Evolutionary conservation across 1,140 invertebrate genomes (phyloP), one percentile per base, ranked within the genome.

Genomic region (Drosophila varians): DNA sequence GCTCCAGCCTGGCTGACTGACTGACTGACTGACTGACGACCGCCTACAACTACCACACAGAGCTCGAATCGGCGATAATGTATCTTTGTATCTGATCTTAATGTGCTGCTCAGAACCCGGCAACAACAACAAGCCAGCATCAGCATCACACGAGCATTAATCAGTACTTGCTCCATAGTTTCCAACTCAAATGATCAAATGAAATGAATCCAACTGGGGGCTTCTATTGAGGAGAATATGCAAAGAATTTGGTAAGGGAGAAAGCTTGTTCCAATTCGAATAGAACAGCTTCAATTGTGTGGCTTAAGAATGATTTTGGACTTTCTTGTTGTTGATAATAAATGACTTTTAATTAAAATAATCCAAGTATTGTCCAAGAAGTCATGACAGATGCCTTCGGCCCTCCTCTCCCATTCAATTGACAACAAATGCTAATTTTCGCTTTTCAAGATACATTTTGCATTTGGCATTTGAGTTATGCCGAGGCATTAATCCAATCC

Each of bases 21-120:
- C 25, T 25, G 47, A 12, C 14, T 47, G 49, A 54, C 25, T 26
- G 58, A 34, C 43, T 51, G 76, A 45, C 72, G 68, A 60, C 61
- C 78, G 77, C 77, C 77, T 73, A 77, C 77, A 68, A 69, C 64
- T 58, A 58, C 72, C 25, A 58, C 48, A 38, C n/a, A n/a, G 49
- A 64, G 65, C 70, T 70, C 69, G 57, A 25, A 56, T 62, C 56
- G 46, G 31, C 49, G 80, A 84, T 84, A 84, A 84, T 76, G 80
- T 86, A 86, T 86, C 80, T 86, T 86, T 86, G 80, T 86, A 86
- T 86, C 80, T 86, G 82, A 86, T 86, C 80, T 86, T 86, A 87
- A 87, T 86, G 80, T 74, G 76, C 64, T 74, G 76, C 64, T 47
- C 58, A 65, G 66, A 57, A 49, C 49, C 9, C 52, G n/a, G 31